Evolutionary conservation across 30 jellyfish, hydroid and myxozoan species (phyloP), one percentile per base, ranked within the genome.

Genomic region (Calvadosia cruxmelitensis): DNA sequence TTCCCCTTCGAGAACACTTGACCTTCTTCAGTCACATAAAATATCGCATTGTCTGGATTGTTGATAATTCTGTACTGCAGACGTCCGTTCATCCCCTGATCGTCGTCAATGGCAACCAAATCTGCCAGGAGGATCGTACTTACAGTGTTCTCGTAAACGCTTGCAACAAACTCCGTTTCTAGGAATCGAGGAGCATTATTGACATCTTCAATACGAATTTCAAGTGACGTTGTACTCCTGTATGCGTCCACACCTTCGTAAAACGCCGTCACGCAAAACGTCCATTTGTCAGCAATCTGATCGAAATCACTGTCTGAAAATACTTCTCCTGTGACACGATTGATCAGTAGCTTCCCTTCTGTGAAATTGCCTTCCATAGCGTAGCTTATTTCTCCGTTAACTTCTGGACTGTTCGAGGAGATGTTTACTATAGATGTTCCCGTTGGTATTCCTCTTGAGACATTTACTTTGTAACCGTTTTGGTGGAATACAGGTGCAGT

Each of bases 61-160:
- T 42, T 42, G 12, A 48, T 30, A 31, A 75, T 66, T 42, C 31
- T 27, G 31, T 75, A 75, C 0, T n/a, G 34, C 3, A 75, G 2
- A 16, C 31, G n/a, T 3, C 64, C 23, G 31, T 64, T 75, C 1
- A 20, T 74, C 3, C 64, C 81, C 0, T n/a, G 3, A 33, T 75
- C 86, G 2, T 49, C 53, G 34, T 73, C 84, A n/a, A n/a, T n/a
- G n/a, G n/a, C n/a, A n/a, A n/a, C n/a, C n/a, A n/a, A n/a, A n/a
- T n/a, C n/a, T n/a, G n/a, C n/a, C n/a, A n/a, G n/a, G n/a, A n/a
- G n/a, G n/a, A n/a, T n/a, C n/a, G n/a, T n/a, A n/a, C n/a, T n/a
- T n/a, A n/a, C n/a, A n/a, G n/a, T n/a, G n/a, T n/a, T n/a, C n/a
- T n/a, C n/a, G n/a, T n/a, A n/a, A n/a, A n/a, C n/a, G n/a, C n/a